Evolutionary conservation across 2,797 vertebrate species (phyloP).

Genomic region (Artibeus jamaicensis): DNA sequence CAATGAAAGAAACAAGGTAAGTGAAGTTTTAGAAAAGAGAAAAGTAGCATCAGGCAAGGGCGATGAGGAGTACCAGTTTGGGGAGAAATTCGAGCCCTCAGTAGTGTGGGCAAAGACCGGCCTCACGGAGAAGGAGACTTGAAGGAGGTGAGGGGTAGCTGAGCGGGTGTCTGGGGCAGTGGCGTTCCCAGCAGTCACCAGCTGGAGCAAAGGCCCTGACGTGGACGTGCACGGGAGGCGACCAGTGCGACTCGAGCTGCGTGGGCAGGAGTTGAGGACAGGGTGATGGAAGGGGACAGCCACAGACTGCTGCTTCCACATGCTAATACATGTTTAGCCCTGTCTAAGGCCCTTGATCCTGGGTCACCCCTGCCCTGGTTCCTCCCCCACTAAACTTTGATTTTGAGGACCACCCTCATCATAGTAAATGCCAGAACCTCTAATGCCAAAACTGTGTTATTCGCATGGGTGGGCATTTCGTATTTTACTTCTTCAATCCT

Average conservation of each 20-base stretch:
- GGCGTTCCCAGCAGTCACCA: not conserved
- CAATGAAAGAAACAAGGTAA: not conserved
- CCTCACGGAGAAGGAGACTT: not conserved
- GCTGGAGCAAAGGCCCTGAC: not conserved
- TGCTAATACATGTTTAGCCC: not conserved
- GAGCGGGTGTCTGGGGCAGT: not conserved
- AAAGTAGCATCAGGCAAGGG: not conserved
- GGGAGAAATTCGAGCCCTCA: not conserved
- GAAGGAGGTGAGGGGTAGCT: not conserved
- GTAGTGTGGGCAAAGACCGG: not conserved
- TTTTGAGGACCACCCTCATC: not conserved
- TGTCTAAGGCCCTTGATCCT: not conserved
- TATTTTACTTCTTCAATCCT: not conserved
- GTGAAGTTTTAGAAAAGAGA: not conserved
- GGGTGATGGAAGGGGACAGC: not conserved
- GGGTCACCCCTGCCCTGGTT: not conserved
- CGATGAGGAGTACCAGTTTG: fast-evolving
- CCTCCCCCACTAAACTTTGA: not conserved
- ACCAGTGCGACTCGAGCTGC: not conserved
- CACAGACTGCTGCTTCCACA: fast-evolving
- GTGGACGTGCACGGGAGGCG: not conserved
- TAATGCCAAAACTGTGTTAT: not conserved
- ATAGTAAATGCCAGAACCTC: not conserved
- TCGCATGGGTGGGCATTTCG: not conserved
- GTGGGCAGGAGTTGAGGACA: not conserved